phyloP scores from a whole-genome alignment of 2,888 invertebrate genomes.

The Thecophora atra region DNA sequence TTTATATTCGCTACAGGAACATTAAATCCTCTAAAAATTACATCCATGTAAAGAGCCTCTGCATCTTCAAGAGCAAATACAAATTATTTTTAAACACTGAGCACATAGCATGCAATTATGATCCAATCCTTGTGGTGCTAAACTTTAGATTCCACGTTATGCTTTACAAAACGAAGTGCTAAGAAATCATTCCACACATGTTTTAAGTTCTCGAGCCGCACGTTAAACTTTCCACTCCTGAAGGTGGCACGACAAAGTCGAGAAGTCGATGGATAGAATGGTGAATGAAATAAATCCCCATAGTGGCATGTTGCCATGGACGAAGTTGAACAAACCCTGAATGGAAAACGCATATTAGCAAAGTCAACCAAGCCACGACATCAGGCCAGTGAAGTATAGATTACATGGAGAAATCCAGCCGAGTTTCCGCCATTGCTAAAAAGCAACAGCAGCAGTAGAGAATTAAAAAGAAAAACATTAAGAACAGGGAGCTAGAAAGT shows the following conservation, averaged over 20 bases:
- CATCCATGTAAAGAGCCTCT: too few relatives aligned
- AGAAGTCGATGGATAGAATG: neutral
- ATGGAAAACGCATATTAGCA: conserved; percentile 5
- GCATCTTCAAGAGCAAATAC: too few relatives aligned
- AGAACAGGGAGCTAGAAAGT: neutral
- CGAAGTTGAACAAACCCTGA: conserved; percentile 30
- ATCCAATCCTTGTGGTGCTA: too few relatives aligned
- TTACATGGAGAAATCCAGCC: conserved; percentile 1
- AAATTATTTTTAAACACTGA: too few relatives aligned
- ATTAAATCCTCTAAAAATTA: too few relatives aligned
- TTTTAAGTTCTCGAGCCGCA: conserved; percentile 10
- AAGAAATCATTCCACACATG: too few relatives aligned
- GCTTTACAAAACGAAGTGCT: too few relatives aligned
- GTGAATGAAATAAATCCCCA: conserved; percentile 21
- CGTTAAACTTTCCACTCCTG: neutral
- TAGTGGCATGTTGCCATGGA: conserved; percentile 28
- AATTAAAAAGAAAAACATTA: conserved; percentile 23
- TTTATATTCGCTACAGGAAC: too few relatives aligned
- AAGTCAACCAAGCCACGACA: conserved; percentile 14
- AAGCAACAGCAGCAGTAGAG: conserved; percentile 15
- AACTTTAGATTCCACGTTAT: too few relatives aligned
- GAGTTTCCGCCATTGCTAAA: conserved; percentile 16
- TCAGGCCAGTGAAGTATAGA: conserved; percentile 8
- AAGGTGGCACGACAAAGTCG: neutral
- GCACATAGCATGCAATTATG: too few relatives aligned